phyloP scores from a whole-genome alignment of 2,888 invertebrate genomes.

The Adela reaumurella region DNA sequence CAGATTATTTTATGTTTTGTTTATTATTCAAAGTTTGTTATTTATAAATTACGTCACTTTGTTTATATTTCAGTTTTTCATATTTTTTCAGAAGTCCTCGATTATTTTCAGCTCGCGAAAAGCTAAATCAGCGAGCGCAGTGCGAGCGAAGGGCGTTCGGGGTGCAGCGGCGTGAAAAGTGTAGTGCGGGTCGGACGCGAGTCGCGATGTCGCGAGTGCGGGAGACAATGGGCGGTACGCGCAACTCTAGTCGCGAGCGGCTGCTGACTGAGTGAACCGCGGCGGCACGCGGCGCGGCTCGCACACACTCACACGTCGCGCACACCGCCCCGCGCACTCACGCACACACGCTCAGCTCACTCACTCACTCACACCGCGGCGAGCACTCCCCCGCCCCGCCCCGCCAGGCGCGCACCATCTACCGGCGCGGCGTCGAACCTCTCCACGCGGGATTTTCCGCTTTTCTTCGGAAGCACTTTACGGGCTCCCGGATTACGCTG shows the following conservation, averaged over 20 bases:
- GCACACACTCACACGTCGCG: slow-evolving; percentile 18
- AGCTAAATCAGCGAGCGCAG: slow-evolving; percentile 13
- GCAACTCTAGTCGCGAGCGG: slow-evolving; percentile 47
- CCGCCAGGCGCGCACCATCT: slow-evolving; percentile 23
- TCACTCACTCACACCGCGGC: slow-evolving; percentile 6
- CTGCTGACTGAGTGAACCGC: slow-evolving; percentile 40
- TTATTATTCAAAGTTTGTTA: background rate
- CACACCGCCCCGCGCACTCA: slow-evolving; percentile 18
- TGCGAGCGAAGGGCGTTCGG: slow-evolving; percentile 14
- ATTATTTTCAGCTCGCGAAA: background rate
- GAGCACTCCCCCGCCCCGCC: slow-evolving; percentile 7
- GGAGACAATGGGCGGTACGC: slow-evolving; percentile 25
- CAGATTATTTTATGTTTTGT: too few species aligned
- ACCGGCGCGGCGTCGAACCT: slow-evolving; percentile 39
- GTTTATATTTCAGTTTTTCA: background rate
- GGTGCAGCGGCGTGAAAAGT: slow-evolving; percentile 15
- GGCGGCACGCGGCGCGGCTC: slow-evolving; percentile 31
- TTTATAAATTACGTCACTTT: background rate
- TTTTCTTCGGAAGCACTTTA: background rate
- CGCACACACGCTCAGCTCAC: slow-evolving; percentile 7
- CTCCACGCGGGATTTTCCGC: slow-evolving; percentile 1
- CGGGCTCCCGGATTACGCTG: background rate
- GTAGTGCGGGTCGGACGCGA: slow-evolving; percentile 12
- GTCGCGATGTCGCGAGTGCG: slow-evolving; percentile 12
- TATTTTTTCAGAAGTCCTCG: background rate